Percentiles rank a stretch among this genome's conserved stretches.
These are phyloP conservation scores for Papilio polytes DNA, from an alignment of 1,140 invertebrate genomes.

Conservation along the genomic window DNA sequence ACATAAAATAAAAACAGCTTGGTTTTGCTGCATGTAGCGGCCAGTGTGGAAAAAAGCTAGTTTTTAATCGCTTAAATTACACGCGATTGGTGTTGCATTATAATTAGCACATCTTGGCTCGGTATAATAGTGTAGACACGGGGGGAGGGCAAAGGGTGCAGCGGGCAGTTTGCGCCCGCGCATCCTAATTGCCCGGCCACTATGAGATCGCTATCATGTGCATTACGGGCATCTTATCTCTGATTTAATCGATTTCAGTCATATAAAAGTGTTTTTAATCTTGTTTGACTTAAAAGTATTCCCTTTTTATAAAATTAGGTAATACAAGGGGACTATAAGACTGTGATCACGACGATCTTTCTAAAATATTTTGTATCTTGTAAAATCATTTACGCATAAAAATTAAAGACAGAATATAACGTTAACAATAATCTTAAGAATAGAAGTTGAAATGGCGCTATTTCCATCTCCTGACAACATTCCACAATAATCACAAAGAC, in stretches of 20 bases:
- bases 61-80: constrained; percentile 13
- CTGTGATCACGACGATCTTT: too few relatives aligned
- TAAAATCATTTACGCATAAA: background rate
- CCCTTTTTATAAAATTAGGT: background rate
- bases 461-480: background rate
- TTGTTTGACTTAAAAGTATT: background rate
- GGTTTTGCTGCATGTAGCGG: background rate
- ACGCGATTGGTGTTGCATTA: constrained; percentile 10
- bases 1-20: too few relatives aligned
- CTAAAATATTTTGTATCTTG: too few relatives aligned
- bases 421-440: background rate
- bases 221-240: background rate
- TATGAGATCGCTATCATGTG: constrained; percentile 1
- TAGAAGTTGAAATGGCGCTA: background rate
- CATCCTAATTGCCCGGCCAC: background rate
- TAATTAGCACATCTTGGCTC: constrained; percentile 8
- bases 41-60: background rate
- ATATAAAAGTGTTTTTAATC: background rate
- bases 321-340: background rate
- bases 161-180: background rate
- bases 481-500: constrained; percentile 6
- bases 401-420: background rate
- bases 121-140: background rate
- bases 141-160: background rate
- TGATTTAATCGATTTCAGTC: background rate